Evolutionary conservation across 2,888 invertebrate genomes (phyloP).

Genomic region (Acanthopleura granulata): DNA sequence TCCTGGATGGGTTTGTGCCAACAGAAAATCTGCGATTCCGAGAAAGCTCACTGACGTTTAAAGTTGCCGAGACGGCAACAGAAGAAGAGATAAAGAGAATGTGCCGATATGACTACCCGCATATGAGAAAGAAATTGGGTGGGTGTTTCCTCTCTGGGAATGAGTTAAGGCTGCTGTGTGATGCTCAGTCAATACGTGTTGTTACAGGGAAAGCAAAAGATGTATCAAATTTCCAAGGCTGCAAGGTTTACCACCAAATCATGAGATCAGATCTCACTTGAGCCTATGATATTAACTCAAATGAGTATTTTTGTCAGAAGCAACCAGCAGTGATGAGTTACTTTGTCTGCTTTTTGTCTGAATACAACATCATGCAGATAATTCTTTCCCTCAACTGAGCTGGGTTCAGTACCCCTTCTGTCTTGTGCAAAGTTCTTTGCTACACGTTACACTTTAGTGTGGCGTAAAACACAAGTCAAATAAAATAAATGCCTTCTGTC

Average conservation of each 20-base stretch:
- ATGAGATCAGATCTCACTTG: no score
- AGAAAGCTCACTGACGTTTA: slow-evolving; percentile 96
- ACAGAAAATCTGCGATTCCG: slow-evolving; percentile 99
- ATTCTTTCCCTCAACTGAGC: slow-evolving; percentile 8
- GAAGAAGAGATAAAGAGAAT: slow-evolving; percentile 98
- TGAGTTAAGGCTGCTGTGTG: no score
- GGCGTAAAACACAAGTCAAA: no score
- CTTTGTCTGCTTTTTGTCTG: slow-evolving; percentile 18
- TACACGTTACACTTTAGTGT: no score
- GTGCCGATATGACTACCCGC: slow-evolving; percentile 96
- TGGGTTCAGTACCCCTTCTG: background rate
- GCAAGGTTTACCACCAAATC: no score
- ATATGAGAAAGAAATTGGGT: slow-evolving; percentile 81
- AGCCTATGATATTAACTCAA: no score
- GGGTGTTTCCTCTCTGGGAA: slow-evolving; percentile 20
- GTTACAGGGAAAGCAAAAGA: no score
- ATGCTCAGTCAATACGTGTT: no score
- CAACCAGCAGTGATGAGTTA: slow-evolving; percentile 12
- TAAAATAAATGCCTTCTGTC: no score
- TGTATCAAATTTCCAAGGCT: no score
- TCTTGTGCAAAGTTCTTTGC: no score
- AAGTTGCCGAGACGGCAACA: slow-evolving; percentile 97
- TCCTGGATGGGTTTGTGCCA: slow-evolving; percentile 98
- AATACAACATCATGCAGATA: background rate
- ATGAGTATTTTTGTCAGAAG: no score